phyloP scores from a whole-genome alignment of 2,113 vertebrate genomes.

The Nasalis larvatus region DNA sequence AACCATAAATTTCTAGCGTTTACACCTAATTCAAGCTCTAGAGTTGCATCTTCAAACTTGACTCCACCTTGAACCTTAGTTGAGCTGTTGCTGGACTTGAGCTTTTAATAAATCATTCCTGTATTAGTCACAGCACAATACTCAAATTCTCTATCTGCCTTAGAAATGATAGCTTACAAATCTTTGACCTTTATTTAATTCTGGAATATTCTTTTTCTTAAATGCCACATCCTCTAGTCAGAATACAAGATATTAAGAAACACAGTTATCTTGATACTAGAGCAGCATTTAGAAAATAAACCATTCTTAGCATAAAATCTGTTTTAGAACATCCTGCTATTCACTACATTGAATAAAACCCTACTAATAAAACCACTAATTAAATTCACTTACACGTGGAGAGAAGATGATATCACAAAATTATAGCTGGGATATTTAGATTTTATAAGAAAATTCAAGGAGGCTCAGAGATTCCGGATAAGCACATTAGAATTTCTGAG shows the following conservation, averaged over 20 bases:
- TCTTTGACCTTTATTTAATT: conserved; percentile 25
- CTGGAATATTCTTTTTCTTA: not conserved
- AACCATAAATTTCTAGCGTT: not conserved
- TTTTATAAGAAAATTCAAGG: conserved; percentile 14
- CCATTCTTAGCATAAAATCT: not conserved
- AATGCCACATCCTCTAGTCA: not conserved
- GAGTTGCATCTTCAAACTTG: not conserved
- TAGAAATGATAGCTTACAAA: not conserved
- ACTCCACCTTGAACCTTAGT: not conserved
- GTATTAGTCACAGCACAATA: not conserved
- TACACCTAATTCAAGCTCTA: not conserved
- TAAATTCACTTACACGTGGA: not conserved
- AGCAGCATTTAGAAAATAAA: not conserved
- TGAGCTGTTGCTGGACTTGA: not conserved
- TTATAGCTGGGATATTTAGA: not conserved
- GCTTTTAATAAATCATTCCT: conserved; percentile 27
- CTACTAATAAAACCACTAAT: not conserved
- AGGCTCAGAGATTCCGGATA: not conserved
- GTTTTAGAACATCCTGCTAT: not conserved
- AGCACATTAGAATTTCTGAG: not conserved
- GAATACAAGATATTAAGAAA: not conserved
- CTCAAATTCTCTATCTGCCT: not conserved
- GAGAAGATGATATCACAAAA: not conserved
- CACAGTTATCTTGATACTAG: not conserved
- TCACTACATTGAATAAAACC: not conserved